Base-by-base conservation (phyloP, 2,113 vertebrate genomes). In the Solea senegalensis region DNA sequence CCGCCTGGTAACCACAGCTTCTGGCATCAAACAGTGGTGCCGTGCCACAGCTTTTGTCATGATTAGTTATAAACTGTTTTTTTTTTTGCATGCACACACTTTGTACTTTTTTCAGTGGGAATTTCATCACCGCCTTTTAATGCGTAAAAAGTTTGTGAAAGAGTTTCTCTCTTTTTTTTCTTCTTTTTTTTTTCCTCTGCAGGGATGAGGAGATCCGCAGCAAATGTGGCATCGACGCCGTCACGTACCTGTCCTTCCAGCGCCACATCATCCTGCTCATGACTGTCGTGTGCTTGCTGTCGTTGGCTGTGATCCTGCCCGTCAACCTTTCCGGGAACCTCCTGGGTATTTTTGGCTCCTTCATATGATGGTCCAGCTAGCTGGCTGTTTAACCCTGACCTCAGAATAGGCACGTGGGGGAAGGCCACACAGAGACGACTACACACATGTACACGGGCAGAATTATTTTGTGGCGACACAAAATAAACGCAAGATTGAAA, bases 201-300 rank as follows among this genome's bases (percentile, higher is more conserved):
- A 98, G 97, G 93, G 95, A 98, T 0, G 94, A 95, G 74, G 97
- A 98, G 65, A 96, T 99, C 86, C 95, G 96, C 50, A 97, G 91
- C 92, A 98, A 97, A 86, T 98, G 97, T 57, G 98, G 98, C 72
- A 88, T 96, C 0, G 98, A 99, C 0, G 96, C 98, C 1, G 94
- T 95, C 74, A 97, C 94, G 50, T 99, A 99, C 94, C 94, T 99
- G 89, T 96, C 92, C 85, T 98, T 99, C 92, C 98, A 99, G 91
- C 95, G 96, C 58, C 96, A 99, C 86, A 93, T 98, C 75, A 94
- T 99, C 82, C 87, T 97, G 76, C 94, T 96, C 48, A 89, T 96
- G 85, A 92, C 93, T 2, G 87, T 97, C 74, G 91, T 98, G 81
- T 97, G 96, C 68, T 86, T 98, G 87, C 94, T 98, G 50, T 99